Evolutionary conservation across 2,113 vertebrate genomes (phyloP), one percentile per base, ranked within the genome.

Genomic region (Poeciliopsis retropinna): DNA sequence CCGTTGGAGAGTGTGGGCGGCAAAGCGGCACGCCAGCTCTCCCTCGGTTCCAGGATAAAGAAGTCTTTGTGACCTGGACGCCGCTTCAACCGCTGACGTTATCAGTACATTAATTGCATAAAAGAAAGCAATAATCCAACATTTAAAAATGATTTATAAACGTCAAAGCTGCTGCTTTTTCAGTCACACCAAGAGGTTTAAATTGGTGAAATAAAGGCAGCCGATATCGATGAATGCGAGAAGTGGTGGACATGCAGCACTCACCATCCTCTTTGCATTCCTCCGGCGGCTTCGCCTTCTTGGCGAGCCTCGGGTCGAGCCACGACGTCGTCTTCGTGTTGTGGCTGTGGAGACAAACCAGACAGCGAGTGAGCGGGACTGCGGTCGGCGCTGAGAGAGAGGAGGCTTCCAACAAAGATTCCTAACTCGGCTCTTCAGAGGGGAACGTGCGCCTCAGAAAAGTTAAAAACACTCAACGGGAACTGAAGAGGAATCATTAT

Each of bases 321-420:
- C 98, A 99, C 94, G 98, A 99, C 90, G 98, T 99, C 86, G 97
- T 99, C 96, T 99, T 99, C 94, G 97, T 98, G 96, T 99, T 99
- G 96, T 99, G 98, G 95, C 98, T 99, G 95, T 94, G 95, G 94
- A 94, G 95, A 94, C 75, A 91, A 69, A 72, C 81, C 78, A 78
- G 76, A 81, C 61, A 70, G 77, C 51, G 66, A 95, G 77, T 76
- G 86, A 85, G 87, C 83, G 87, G 71, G 83, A 89, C 82, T 57
- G 86, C 73, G 88, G 91, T 76, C 83, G 79, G 77, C 64, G 67
- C 78, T 9, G 86, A 89, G 76, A 72, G 89, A 84, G 74, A 82
- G 80, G 78, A 77, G 85, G 78, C 73, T 84, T 84, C 82, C 86
- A 85, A 87, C 78, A 72, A 70, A 60, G 85, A 89, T 87, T 88